These are phyloP conservation scores for Bimastos eiseni DNA, from an alignment of 2,888 invertebrate genomes.

Conservation along the genomic window DNA sequence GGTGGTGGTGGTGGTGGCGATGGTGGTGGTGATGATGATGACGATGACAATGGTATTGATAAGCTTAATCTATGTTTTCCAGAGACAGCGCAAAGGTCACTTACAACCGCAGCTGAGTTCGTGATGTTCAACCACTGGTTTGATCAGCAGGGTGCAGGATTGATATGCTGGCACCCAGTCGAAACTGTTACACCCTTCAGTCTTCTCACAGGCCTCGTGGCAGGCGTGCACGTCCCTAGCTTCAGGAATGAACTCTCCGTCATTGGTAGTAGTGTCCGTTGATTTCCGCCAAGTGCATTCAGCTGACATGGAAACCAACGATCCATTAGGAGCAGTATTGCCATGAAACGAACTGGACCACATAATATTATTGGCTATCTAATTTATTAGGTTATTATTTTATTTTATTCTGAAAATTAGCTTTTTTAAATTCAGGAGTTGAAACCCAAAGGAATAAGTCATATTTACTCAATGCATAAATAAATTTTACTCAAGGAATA, in stretches of 20 bases:
- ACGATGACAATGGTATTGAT: not conserved
- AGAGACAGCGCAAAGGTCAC: not conserved
- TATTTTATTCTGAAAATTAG: no score
- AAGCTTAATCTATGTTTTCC: not conserved
- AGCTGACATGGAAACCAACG: not conserved
- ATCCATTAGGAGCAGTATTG: not conserved
- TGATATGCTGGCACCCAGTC: not conserved
- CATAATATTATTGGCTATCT: not conserved
- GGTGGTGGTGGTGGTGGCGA: conserved; percentile 33
- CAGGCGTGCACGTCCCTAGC: not conserved
- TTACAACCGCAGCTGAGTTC: not conserved
- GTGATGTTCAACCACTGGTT: not conserved
- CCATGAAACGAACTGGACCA: not conserved
- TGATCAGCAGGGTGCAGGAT: not conserved
- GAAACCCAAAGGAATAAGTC: no score
- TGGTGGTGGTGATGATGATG: conserved; percentile 30
- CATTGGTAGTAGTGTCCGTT: not conserved
- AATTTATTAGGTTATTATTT: no score
- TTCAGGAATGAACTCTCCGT: not conserved
- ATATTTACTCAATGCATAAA: no score
- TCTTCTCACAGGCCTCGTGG: not conserved
- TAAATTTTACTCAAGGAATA: no score
- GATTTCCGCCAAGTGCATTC: not conserved
- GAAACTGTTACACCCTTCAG: not conserved
- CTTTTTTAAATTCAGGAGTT: no score